Evolutionary conservation across 2,888 invertebrate species (phyloP), one percentile per base, ranked within the genome.

Genomic region (Eilema sororculum): DNA sequence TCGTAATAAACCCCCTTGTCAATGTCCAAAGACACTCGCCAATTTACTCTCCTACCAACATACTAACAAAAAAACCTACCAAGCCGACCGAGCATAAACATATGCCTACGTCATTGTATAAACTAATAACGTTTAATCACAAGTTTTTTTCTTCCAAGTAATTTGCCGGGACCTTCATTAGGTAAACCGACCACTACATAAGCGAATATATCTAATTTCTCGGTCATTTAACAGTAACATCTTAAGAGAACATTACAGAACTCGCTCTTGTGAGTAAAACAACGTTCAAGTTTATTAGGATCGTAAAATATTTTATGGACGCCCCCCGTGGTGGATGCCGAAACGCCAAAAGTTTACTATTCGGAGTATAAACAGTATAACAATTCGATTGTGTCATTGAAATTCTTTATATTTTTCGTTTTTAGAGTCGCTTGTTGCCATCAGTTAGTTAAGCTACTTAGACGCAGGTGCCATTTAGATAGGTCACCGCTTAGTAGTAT

Each of bases 261-360:
- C 73, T 75, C 74, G 69, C 72, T 80, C 73, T 80, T 80, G 78
- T 78, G 79, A 76, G 76, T 69, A 66, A 65, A 72, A 81, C 83
- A 81, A 83, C 80, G 79, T 83, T 82, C 78, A 72, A 80, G 78
- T 88, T 88, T 85, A 87, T 86, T 83, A 80, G 76, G 46, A 70
- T 80, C 85, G 81, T 89, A 89, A 89, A 89, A 87, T 87, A 87
- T 88, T 89, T 89, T 87, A 87, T 84, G 80, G 71, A 71, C 13
- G 80, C 78, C 78, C 75, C 79, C 78, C 73, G 73, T 73, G 68
- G 74, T 65, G 33, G 25, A 58, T 52, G 75, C 41, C 61, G 30
- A 30, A 60, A 46, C 68, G 37, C 66, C 61, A 24, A 61, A 60
- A 67, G 68, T 58, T 72, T 46, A 73, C 65, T 73, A 74, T 71